phyloP scores from a whole-genome alignment of 2,797 vertebrate species.

The Gymnoscopelus braueri region DNA sequence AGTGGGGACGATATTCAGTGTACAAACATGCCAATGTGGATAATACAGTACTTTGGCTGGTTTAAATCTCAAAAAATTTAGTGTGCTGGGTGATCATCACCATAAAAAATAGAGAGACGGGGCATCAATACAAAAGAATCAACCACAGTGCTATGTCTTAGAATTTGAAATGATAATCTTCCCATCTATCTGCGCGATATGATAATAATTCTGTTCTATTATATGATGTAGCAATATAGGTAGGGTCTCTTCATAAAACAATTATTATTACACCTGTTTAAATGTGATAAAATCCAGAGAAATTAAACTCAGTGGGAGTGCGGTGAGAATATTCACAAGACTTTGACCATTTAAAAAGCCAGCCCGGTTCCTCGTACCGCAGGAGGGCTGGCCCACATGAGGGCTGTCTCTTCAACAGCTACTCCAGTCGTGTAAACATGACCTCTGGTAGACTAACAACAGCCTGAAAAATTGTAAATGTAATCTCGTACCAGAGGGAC shows the following conservation, averaged over 20 bases:
- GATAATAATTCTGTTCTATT: too few species aligned
- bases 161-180: too few species aligned
- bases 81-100: conserved; percentile 28
- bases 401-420: conserved; percentile 48
- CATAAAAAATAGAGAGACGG: not conserved
- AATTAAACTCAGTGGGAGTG: not conserved
- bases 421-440: conserved; percentile 73
- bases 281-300: conserved; percentile 9
- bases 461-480: conserved; percentile 53
- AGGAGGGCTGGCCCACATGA: conserved; percentile 25
- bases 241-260: too few species aligned
- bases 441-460: conserved; percentile 72
- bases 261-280: not conserved
- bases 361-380: conserved; percentile 13
- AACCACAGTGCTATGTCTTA: too few species aligned
- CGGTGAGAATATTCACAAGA: conserved; percentile 14
- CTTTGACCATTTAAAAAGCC: conserved; percentile 26
- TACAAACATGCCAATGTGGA: conserved; percentile 60
- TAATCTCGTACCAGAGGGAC: conserved; percentile 59
- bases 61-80: conserved; percentile 46
- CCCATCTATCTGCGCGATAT: too few species aligned
- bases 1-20: conserved; percentile 32
- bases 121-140: too few species aligned
- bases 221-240: too few species aligned
- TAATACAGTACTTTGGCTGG: conserved; percentile 50